A percentile compares a stretch with the other conserved stretches of the same genome.
Conservation (phyloP, 2,888 invertebrate species). For the Hecatera dysodea region DNA sequence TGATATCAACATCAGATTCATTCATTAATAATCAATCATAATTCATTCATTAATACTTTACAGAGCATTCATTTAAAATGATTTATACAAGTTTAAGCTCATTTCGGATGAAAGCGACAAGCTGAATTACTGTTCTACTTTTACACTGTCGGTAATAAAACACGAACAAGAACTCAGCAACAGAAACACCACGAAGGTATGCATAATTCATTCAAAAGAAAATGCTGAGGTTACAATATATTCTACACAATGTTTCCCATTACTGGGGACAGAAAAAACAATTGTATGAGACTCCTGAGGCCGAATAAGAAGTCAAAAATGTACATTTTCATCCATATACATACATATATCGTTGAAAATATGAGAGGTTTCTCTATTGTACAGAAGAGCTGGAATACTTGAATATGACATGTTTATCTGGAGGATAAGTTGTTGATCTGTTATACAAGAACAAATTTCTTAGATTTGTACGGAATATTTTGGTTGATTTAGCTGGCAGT, state of each 20-base stretch:
- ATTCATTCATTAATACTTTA: background rate
- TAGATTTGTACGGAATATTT: background rate
- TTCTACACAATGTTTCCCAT: conserved; percentile 23
- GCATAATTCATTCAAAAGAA: conserved; percentile 45
- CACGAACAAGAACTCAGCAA: conserved; percentile 12
- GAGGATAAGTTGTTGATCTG: background rate
- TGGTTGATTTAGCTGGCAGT: background rate
- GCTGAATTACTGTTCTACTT: background rate
- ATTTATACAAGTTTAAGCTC: background rate
- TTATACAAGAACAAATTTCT: background rate
- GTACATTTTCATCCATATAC: conserved; percentile 8
- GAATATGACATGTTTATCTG: conserved; percentile 5
- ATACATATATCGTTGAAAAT: conserved; percentile 2
- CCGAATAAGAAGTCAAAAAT: conserved; percentile 13
- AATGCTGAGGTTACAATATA: conserved; percentile 32
- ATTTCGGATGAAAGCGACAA: conserved; percentile 4
- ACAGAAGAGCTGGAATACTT: background rate
- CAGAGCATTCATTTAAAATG: background rate
- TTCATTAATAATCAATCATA: background rate
- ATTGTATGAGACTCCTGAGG: conserved; percentile 16
- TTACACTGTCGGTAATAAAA: conserved; percentile 32
- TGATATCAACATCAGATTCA: background rate
- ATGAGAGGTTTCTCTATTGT: background rate
- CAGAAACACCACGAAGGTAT: conserved; percentile 28
- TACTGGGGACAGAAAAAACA: conserved; percentile 27